Evolutionary conservation across 2,888 invertebrate genomes (phyloP).

Genomic region (Rhodophaea formosa): DNA sequence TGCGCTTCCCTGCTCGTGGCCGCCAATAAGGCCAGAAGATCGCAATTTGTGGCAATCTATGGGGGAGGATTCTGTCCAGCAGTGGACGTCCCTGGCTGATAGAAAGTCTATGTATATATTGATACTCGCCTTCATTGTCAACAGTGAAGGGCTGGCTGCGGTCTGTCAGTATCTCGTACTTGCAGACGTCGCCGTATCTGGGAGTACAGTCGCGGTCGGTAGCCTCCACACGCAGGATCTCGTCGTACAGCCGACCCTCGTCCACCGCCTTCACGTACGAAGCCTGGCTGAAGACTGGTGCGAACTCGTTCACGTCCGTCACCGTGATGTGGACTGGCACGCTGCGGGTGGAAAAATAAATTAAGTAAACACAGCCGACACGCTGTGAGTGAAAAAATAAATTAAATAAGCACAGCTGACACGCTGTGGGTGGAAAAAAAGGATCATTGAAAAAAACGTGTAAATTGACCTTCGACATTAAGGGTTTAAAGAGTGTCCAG

Average conservation of each 20-base stretch:
- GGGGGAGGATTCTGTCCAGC: no score
- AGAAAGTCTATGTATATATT: not conserved
- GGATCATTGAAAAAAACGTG: no score
- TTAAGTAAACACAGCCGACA: no score
- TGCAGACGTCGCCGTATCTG: slow-evolving; percentile 96
- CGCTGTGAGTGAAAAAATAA: no score
- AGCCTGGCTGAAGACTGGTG: slow-evolving; percentile 94
- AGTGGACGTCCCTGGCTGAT: no score
- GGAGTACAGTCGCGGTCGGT: slow-evolving; percentile 97
- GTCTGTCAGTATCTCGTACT: slow-evolving; percentile 95
- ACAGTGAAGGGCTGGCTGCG: slow-evolving; percentile 90
- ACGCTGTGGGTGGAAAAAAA: no score
- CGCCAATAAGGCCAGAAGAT: no score
- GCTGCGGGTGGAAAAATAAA: slow-evolving; percentile 73
- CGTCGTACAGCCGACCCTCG: slow-evolving; percentile 94
- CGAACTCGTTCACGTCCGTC: slow-evolving; percentile 97
- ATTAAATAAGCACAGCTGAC: no score
- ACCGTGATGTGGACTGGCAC: slow-evolving; percentile 97
- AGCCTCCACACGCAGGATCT: slow-evolving; percentile 95
- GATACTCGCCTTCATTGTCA: slow-evolving; percentile 90
- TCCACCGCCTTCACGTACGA: slow-evolving; percentile 94
- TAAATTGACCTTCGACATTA: no score
- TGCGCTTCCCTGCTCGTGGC: no score
- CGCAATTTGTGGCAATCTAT: no score
- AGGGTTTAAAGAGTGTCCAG: no score